These are phyloP conservation scores for Ormyrus thymus DNA, from an alignment of 2,888 invertebrate species.

Conservation along the genomic window DNA sequence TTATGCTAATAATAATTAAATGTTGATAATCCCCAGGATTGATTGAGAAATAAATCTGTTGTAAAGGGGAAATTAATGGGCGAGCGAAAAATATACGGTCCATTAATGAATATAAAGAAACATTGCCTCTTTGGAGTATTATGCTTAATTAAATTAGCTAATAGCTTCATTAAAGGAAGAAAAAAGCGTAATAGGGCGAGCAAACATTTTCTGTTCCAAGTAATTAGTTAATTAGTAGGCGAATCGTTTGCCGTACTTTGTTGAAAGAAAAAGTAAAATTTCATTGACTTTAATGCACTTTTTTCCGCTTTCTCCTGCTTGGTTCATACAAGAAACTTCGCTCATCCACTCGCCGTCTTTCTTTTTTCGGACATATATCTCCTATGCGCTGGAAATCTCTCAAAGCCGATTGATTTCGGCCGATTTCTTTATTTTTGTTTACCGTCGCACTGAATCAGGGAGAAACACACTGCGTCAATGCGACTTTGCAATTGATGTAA, in stretches of 20 bases:
- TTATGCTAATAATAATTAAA: no score
- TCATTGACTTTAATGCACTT: slow-evolving; percentile 11
- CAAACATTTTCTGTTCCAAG: no score
- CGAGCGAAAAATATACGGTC: no score
- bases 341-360: neutral
- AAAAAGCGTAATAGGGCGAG: no score
- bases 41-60: no score
- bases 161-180: no score
- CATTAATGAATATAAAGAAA: no score
- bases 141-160: no score
- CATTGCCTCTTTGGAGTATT: no score
- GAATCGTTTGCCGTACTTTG: neutral
- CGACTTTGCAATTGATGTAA: slow-evolving; percentile 45
- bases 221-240: no score
- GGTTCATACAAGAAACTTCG: slow-evolving; percentile 9
- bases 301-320: neutral
- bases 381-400: slow-evolving; percentile 52
- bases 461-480: slow-evolving; percentile 42
- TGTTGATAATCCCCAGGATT: no score
- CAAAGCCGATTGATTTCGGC: slow-evolving; percentile 49
- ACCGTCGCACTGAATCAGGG: neutral
- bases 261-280: slow-evolving; percentile 12
- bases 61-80: no score
- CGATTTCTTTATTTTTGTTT: slow-evolving; percentile 45
- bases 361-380: neutral